Evolutionary conservation across 2,888 invertebrate species (phyloP).

Genomic region (Heteromurus nitidus): DNA sequence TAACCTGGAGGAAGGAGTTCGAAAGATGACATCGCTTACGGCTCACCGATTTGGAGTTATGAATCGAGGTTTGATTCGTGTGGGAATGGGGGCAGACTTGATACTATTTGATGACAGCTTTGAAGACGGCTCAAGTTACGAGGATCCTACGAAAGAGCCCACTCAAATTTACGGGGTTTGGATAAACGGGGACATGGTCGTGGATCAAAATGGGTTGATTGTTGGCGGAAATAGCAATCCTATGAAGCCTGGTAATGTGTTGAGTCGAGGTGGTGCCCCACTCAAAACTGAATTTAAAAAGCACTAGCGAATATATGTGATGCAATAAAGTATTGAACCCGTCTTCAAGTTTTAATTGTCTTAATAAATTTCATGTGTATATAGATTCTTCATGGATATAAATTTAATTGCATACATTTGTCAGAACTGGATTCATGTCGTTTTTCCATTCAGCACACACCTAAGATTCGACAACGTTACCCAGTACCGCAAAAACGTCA

Average conservation of each 20-base stretch:
- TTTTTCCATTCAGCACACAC: too few relatives aligned
- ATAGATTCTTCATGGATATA: too few relatives aligned
- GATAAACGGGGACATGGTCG: slow-evolving; percentile 69
- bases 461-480: slow-evolving; percentile 76
- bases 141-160: slow-evolving; percentile 65
- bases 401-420: too few relatives aligned
- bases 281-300: too few relatives aligned
- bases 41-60: slow-evolving; percentile 66
- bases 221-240: slow-evolving; percentile 45
- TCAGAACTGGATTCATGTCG: too few relatives aligned
- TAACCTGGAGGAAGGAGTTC: slow-evolving; percentile 70
- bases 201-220: slow-evolving; percentile 59
- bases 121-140: slow-evolving; percentile 67
- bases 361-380: too few relatives aligned
- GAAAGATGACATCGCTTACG: slow-evolving; percentile 67
- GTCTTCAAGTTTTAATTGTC: too few relatives aligned
- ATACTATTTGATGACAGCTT: slow-evolving; percentile 66
- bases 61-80: slow-evolving; percentile 63
- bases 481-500: slow-evolving; percentile 88
- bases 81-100: slow-evolving; percentile 68
- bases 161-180: slow-evolving; percentile 68
- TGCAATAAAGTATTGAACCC: too few relatives aligned
- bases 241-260: slow-evolving; percentile 42
- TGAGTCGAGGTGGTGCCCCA: background rate
- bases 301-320: too few relatives aligned